Base-by-base conservation (phyloP, 30 jellyfish, hydroid and myxozoan species). In the Turritopsis dohrnii region DNA sequence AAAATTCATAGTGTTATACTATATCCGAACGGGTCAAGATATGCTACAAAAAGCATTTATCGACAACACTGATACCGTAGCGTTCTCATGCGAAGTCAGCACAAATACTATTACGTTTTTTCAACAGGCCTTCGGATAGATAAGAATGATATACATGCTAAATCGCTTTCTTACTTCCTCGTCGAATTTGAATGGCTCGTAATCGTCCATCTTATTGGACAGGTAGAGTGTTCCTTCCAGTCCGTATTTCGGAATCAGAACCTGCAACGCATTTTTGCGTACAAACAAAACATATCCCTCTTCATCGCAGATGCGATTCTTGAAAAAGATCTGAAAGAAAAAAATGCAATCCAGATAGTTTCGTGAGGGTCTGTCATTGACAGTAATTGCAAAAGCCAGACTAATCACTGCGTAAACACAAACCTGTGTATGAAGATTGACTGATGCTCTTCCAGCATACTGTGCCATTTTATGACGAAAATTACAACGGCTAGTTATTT, bases 381-480 rank as follows among this genome's bases (percentile, higher is more conserved):
- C n/a, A n/a, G n/a, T n/a, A n/a, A n/a, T n/a, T n/a, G 13, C 60
- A 41, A 3, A 41, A 41, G 9, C 13, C 60, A 41, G 5, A 13
- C 13, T 41, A 41, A 41, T 13, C 13, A 5, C 13, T 41, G 9
- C 5, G 13, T 5, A 5, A 41, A 3, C 60, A 41, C 5, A 41
- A 41, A 41, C 98, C 92, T 92, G 96, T 3, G 96, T 92, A 31
- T 92, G 96, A 21, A 92, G 92, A 54, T 92, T 92, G 71, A 92
- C 89, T 21, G 98, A 92, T 7, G 94, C 96, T 75, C 98, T 80
- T 3, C 90, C 96, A 21, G 98, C 96, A 75, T 88, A 71, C 66
- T 92, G 98, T 16, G 98, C 98, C 96, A 85, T 92, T 31, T 74
- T 81, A 87, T 92, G 98, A 21, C 98, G 89, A 60, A 79, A 88